phyloP scores from a whole-genome alignment of 2,888 invertebrate species.

The Phaonia tiefii region DNA sequence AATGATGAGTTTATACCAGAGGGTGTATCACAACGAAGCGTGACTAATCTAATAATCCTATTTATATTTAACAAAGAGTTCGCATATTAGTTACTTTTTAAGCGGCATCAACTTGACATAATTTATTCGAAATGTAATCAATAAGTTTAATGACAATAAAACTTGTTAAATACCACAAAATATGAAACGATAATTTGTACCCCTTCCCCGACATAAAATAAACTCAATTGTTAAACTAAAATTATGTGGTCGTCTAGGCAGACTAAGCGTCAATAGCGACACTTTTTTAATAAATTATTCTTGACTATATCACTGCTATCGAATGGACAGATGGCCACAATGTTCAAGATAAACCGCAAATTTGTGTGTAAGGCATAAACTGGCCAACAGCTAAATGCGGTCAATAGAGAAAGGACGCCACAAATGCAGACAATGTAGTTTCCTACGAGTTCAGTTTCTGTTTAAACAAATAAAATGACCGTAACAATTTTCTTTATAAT shows the following conservation, averaged over 20 bases:
- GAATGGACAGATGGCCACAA: conserved; percentile 13
- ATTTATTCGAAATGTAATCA: too few relatives aligned
- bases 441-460: neutral
- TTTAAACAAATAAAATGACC: conserved; percentile 41
- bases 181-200: conserved; percentile 13
- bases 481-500: conserved; percentile 57
- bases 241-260: neutral
- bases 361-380: too few relatives aligned
- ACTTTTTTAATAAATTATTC: conserved; percentile 18
- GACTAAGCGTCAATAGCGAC: neutral
- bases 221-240: neutral
- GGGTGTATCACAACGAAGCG: too few relatives aligned
- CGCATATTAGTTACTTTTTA: too few relatives aligned
- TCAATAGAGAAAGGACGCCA: neutral
- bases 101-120: too few relatives aligned
- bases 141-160: too few relatives aligned
- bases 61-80: too few relatives aligned
- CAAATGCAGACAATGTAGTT: neutral
- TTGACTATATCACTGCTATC: conserved; percentile 9
- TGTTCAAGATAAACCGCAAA: neutral
- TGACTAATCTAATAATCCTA: too few relatives aligned
- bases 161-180: too few relatives aligned
- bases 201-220: neutral
- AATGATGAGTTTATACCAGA: too few relatives aligned
- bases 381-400: conserved; percentile 14